Evolutionary conservation across 1,140 invertebrate genomes (phyloP).

Genomic region (Pseudomyrmex cubaensis): DNA sequence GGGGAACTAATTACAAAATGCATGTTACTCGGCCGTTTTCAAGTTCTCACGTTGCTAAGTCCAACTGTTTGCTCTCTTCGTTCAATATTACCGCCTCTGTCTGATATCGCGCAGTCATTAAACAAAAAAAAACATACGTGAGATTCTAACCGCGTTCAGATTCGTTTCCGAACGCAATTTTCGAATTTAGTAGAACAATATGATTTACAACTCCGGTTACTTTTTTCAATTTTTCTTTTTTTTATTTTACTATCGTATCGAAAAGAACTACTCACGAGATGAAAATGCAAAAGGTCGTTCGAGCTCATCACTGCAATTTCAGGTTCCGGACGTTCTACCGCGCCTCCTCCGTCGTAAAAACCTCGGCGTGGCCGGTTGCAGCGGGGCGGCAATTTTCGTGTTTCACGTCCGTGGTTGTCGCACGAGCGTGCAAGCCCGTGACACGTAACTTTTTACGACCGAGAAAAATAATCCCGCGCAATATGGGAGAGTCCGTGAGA

Average conservation of each 20-base stretch:
- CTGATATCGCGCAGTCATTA: no score
- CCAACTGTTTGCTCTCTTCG: neutral
- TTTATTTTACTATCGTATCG: no score
- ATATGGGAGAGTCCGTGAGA: neutral
- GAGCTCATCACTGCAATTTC: no score
- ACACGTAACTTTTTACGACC: constrained; percentile 48
- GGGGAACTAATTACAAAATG: constrained; percentile 51
- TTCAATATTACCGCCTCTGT: no score
- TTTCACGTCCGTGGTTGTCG: constrained; percentile 16
- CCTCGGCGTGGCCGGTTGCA: neutral
- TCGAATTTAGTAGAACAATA: neutral
- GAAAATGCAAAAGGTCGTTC: no score
- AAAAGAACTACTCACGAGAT: no score
- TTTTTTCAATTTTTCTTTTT: no score
- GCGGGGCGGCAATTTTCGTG: constrained; percentile 32
- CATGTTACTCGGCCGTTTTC: constrained; percentile 17
- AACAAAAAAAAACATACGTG: neutral
- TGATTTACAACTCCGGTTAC: no score
- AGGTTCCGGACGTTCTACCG: neutral
- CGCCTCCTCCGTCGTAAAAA: constrained; percentile 34
- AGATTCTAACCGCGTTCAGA: neutral
- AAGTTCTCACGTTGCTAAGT: constrained; percentile 6
- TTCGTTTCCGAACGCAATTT: neutral
- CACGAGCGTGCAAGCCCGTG: constrained; percentile 36
- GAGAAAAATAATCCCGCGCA: constrained; percentile 36